A percentile compares a stretch with the other conserved stretches of the same genome.
Conservation (phyloP, 2,888 invertebrate genomes). For the Charanyca ferruginea region DNA sequence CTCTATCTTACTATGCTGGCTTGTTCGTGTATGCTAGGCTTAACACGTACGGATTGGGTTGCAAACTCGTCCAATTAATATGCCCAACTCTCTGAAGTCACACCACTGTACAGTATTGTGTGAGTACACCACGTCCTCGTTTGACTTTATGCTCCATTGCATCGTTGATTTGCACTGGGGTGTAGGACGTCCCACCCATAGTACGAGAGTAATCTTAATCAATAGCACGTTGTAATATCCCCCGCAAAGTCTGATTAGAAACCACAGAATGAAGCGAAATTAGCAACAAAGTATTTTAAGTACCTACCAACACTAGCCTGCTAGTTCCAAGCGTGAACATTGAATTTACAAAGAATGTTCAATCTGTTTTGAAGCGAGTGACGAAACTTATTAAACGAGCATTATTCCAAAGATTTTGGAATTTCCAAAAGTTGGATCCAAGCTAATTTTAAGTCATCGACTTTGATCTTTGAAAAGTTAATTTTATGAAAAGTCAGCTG, state of each 20-base stretch:
- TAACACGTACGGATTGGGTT: slow-evolving; percentile 31
- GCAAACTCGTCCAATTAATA: slow-evolving; percentile 51
- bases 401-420: slow-evolving; percentile 61
- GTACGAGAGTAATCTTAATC: slow-evolving; percentile 39
- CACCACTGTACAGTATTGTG: slow-evolving; percentile 31
- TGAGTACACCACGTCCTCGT: slow-evolving; percentile 31
- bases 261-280: slow-evolving; percentile 16
- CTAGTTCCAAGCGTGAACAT: slow-evolving; percentile 40
- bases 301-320: slow-evolving; percentile 18
- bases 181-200: slow-evolving; percentile 14
- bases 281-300: slow-evolving; percentile 13
- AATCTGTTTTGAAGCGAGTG: slow-evolving; percentile 61
- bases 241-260: slow-evolving; percentile 21
- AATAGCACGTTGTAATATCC: slow-evolving; percentile 27
- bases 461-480: slow-evolving; percentile 66
- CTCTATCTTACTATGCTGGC: slow-evolving; percentile 29
- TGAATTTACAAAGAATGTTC: slow-evolving; percentile 62
- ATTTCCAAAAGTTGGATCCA: slow-evolving; percentile 59
- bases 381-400: slow-evolving; percentile 62
- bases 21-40: slow-evolving; percentile 17
- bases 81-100: slow-evolving; percentile 39
- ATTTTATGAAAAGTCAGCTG: slow-evolving; percentile 53
- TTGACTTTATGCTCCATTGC: slow-evolving; percentile 46
- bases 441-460: slow-evolving; percentile 63
- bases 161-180: slow-evolving; percentile 29